These are phyloP conservation scores for Brevimyrus niger DNA, from an alignment of 2,113 vertebrate species.

Conservation along the genomic window DNA sequence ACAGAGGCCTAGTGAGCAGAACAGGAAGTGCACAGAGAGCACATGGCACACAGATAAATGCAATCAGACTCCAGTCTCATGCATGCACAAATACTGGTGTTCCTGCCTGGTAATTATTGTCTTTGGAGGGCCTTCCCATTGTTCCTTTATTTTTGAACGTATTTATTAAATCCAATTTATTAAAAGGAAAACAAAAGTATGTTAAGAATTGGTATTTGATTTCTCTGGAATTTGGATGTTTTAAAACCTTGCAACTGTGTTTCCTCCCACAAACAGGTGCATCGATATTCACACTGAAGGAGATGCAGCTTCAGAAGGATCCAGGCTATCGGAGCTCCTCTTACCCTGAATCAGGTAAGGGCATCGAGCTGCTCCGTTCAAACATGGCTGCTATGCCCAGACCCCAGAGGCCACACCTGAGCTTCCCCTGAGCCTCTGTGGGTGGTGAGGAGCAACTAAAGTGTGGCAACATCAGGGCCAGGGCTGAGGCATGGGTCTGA, in stretches of 20 bases:
- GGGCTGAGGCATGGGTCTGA: neutral
- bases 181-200: neutral
- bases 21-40: neutral
- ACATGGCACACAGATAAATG: neutral
- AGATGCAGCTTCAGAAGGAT: constrained; percentile 94
- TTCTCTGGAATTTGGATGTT: neutral
- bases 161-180: neutral
- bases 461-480: neutral
- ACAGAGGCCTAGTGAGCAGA: neutral
- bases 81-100: neutral
- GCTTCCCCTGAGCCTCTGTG: neutral
- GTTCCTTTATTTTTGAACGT: neutral
- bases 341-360: constrained; percentile 87
- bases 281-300: constrained; percentile 97
- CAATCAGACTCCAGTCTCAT: neutral
- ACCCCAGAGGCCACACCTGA: neutral
- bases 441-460: neutral
- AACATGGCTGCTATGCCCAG: neutral
- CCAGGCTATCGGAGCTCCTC: constrained; percentile 93
- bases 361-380: neutral
- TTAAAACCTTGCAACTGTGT: neutral
- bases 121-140: neutral
- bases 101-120: neutral
- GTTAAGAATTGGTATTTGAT: neutral
- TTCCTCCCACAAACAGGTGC: constrained; percentile 62